These are phyloP conservation scores for Listrodromus nycthemerus DNA, from an alignment of 2,888 invertebrate genomes.

Conservation along the genomic window DNA sequence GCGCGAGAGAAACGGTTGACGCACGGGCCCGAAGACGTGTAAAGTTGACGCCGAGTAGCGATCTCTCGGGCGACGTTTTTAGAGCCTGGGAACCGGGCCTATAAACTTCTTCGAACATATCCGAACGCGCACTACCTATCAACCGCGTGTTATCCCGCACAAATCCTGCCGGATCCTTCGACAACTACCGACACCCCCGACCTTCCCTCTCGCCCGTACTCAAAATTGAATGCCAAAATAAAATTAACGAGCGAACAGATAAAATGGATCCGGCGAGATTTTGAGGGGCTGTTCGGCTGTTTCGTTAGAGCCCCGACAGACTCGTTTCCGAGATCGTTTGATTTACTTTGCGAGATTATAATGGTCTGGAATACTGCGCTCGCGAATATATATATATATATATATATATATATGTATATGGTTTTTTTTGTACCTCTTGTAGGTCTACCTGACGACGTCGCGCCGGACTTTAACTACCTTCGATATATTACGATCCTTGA, in stretches of 20 bases:
- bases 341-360: slow-evolving; percentile 65
- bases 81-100: slow-evolving; percentile 72
- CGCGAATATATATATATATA: slow-evolving; percentile 9
- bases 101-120: slow-evolving; percentile 70
- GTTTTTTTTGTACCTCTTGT: slow-evolving; percentile 5
- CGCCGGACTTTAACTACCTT: slow-evolving; percentile 58
- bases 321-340: slow-evolving; percentile 66
- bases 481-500: slow-evolving; percentile 52
- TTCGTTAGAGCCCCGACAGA: slow-evolving; percentile 58
- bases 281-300: slow-evolving; percentile 55
- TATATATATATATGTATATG: too few species aligned
- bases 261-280: slow-evolving; percentile 62
- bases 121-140: slow-evolving; percentile 62
- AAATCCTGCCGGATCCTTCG: slow-evolving; percentile 65
- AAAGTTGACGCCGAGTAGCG: slow-evolving; percentile 68
- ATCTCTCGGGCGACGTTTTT: slow-evolving; percentile 70
- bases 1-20: slow-evolving; percentile 20
- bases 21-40: slow-evolving; percentile 62
- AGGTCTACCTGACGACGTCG: slow-evolving; percentile 38
- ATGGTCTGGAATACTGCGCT: slow-evolving; percentile 47
- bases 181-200: not conserved
- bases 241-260: slow-evolving; percentile 66
- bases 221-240: slow-evolving; percentile 71
- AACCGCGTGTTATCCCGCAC: slow-evolving; percentile 63
- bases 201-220: slow-evolving; percentile 36